Evolutionary conservation across 1,140 invertebrate species (phyloP).

Genomic region (Bombus breviceps): DNA sequence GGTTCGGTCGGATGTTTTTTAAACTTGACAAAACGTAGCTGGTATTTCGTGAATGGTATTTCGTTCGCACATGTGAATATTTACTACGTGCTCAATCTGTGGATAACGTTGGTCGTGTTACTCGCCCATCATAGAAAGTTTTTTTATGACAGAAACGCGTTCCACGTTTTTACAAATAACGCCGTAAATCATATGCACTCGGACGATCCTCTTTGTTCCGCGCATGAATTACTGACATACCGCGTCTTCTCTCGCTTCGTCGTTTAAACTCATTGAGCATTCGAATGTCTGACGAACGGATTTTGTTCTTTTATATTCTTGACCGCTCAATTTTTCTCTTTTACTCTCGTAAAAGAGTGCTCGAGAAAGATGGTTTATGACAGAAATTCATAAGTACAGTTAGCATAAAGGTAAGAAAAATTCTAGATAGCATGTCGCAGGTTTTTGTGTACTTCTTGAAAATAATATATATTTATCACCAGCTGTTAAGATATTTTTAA

Average conservation of each 20-base stretch:
- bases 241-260: not conserved
- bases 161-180: constrained; percentile 26
- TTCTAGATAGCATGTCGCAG: too few species aligned
- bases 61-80: not conserved
- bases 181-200: constrained; percentile 6
- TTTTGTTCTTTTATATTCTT: not conserved
- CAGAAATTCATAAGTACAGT: not conserved
- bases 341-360: not conserved
- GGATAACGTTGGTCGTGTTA: constrained; percentile 2
- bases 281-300: not conserved
- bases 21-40: not conserved
- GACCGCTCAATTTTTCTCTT: not conserved
- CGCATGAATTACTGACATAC: not conserved
- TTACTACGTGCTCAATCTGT: constrained; percentile 23
- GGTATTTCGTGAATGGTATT: constrained; percentile 22
- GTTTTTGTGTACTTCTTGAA: too few species aligned
- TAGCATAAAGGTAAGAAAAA: too few species aligned
- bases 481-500: not conserved
- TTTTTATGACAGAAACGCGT: not conserved
- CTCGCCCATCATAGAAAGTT: not conserved
- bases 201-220: not conserved
- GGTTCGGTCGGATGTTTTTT: not conserved
- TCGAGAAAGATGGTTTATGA: not conserved
- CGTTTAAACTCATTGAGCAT: not conserved
- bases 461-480: not conserved